Evolutionary conservation across 2,113 vertebrate genomes (phyloP).

Genomic region (Turnix velox): DNA sequence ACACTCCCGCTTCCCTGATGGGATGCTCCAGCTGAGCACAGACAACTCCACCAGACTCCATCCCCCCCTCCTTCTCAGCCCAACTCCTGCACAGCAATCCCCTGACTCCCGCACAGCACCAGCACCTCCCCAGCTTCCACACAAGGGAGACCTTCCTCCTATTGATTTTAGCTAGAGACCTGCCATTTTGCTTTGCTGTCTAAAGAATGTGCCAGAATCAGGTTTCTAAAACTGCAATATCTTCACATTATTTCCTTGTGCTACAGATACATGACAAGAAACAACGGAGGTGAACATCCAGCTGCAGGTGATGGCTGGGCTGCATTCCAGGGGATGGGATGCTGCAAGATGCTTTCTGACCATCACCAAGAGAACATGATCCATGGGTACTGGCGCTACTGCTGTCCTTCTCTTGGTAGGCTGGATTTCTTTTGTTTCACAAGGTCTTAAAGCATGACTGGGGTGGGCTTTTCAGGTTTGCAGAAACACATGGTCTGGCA

Average conservation of each 20-base stretch:
- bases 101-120: rapidly evolving
- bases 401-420: rapidly evolving
- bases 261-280: background rate
- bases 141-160: background rate
- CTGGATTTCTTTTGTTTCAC: background rate
- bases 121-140: background rate
- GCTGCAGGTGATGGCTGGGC: rapidly evolving
- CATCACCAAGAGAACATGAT: rapidly evolving
- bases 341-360: background rate
- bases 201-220: rapidly evolving
- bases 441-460: background rate
- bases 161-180: background rate
- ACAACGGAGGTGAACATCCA: background rate
- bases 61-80: background rate
- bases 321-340: background rate
- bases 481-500: background rate
- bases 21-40: background rate
- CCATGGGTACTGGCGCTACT: rapidly evolving
- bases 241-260: background rate
- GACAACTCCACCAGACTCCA: background rate
- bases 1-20: background rate
- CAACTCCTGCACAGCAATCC: background rate
- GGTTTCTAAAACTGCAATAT: background rate
- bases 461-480: too few species aligned
- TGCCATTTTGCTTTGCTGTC: background rate